Evolutionary conservation across 2,797 vertebrate genomes (phyloP).

Genomic region (Octomys mimax): DNA sequence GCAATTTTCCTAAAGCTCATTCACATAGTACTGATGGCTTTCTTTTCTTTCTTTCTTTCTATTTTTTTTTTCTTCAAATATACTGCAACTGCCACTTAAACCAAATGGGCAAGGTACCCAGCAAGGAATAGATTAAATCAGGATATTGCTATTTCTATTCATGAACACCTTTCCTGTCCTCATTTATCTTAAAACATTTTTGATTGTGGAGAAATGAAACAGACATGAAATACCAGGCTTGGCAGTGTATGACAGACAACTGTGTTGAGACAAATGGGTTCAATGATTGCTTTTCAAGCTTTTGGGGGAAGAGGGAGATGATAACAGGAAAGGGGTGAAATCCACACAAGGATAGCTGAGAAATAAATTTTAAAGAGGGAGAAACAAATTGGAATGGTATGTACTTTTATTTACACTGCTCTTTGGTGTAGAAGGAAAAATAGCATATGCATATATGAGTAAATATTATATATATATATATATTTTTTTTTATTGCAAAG

Average conservation of each 20-base stretch:
- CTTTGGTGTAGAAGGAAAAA: background rate
- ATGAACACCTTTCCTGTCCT: conserved; percentile 49
- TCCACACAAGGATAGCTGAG: background rate
- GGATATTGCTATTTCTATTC: conserved; percentile 54
- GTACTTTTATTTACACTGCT: background rate
- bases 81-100: conserved; percentile 42
- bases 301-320: background rate
- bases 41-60: no score
- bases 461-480: background rate
- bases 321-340: background rate
- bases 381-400: background rate
- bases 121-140: conserved; percentile 50
- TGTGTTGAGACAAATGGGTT: conserved; percentile 53
- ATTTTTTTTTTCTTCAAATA: no score
- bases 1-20: conserved; percentile 64
- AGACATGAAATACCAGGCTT: conserved; percentile 7
- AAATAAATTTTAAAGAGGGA: background rate
- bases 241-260: background rate
- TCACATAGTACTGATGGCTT: conserved; percentile 24
- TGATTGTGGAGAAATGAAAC: conserved; percentile 64
- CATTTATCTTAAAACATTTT: conserved; percentile 69
- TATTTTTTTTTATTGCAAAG: background rate
- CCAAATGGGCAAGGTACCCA: conserved; percentile 44
- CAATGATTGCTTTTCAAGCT: conserved; percentile 52
- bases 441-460: background rate